A percentile compares a stretch with the other conserved stretches of the same genome.
Conservation (phyloP, 2,797 vertebrate genomes). For the Melanogrammus aeglefinus region DNA sequence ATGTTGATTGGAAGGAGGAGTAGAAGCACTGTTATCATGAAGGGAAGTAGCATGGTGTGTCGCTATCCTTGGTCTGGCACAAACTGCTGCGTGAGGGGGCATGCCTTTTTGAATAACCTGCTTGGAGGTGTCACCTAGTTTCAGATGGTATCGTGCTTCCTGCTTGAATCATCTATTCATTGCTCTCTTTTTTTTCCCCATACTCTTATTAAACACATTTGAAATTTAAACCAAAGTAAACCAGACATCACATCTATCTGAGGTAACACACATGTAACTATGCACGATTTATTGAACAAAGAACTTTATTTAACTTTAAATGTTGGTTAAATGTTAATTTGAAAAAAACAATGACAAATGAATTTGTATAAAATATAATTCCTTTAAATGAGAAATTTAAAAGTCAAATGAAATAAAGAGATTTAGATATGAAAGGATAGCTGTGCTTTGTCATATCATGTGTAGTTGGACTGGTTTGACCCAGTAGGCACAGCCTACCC, state of each 20-base stretch:
- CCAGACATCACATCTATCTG: background rate
- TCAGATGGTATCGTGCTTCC: slow-evolving; percentile 48
- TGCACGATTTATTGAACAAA: background rate
- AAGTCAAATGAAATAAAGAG: background rate
- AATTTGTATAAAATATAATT: background rate
- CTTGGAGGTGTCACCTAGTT: slow-evolving; percentile 2
- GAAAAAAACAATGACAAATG: background rate
- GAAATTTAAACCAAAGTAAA: background rate
- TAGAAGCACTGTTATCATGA: slow-evolving; percentile 35
- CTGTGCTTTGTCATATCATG: slow-evolving; percentile 24
- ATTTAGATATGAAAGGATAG: background rate
- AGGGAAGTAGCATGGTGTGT: slow-evolving; percentile 53
- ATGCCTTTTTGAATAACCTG: background rate
- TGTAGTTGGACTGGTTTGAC: slow-evolving; percentile 50
- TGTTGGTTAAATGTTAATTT: background rate
- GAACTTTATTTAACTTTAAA: background rate
- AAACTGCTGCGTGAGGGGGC: slow-evolving; percentile 23
- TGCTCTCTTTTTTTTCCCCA: slow-evolving; percentile 34
- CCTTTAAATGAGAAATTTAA: background rate
- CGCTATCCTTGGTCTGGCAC: slow-evolving; percentile 25
- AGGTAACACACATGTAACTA: background rate
- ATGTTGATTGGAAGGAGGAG: slow-evolving; percentile 53
- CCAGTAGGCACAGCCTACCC: too few species aligned
- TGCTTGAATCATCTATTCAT: slow-evolving; percentile 16
- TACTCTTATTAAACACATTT: background rate